Percentiles rank a stretch among this genome's conserved stretches.
Evolutionary conservation across 2,113 vertebrate species (phyloP).

Genomic region (human (Homo sapiens)): DNA sequence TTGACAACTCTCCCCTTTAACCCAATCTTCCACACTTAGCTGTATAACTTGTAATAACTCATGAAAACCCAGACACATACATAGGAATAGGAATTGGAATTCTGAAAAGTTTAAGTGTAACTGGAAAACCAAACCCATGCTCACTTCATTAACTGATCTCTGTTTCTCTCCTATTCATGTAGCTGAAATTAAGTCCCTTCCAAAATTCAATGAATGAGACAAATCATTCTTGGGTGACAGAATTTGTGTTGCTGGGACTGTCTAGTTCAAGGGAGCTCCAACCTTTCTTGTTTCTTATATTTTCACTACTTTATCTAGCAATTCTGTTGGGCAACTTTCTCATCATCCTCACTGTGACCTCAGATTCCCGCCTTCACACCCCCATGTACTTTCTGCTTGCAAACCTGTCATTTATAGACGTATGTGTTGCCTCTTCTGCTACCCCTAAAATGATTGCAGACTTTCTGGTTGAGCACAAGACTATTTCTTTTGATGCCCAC

Average conservation of each 20-base stretch:
- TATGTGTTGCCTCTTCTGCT: constrained; percentile 72
- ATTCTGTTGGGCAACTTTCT: constrained; percentile 68
- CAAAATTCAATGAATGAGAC: constrained; percentile 61
- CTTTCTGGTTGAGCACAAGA: constrained; percentile 48
- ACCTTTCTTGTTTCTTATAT: constrained; percentile 61
- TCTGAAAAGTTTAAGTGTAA: background rate
- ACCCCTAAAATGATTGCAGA: constrained; percentile 75
- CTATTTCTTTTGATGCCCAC: constrained; percentile 73
- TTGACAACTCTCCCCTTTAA: background rate
- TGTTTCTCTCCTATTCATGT: background rate
- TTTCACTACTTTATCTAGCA: constrained; percentile 61
- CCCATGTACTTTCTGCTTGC: constrained; percentile 76
- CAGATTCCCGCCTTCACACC: constrained; percentile 14
- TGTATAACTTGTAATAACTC: background rate
- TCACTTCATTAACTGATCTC: background rate
- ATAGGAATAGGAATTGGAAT: background rate
- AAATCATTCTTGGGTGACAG: constrained; percentile 35
- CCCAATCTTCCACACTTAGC: background rate
- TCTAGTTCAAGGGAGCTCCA: constrained; percentile 60
- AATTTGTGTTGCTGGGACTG: constrained; percentile 70
- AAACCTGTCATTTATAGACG: constrained; percentile 74
- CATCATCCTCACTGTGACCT: constrained; percentile 67
- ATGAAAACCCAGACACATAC: background rate
- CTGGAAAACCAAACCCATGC: background rate
- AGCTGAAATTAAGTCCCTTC: background rate